Evolutionary conservation across 2,113 vertebrate genomes (phyloP), one percentile per base, ranked within the genome.

Genomic region (Gallinago media): DNA sequence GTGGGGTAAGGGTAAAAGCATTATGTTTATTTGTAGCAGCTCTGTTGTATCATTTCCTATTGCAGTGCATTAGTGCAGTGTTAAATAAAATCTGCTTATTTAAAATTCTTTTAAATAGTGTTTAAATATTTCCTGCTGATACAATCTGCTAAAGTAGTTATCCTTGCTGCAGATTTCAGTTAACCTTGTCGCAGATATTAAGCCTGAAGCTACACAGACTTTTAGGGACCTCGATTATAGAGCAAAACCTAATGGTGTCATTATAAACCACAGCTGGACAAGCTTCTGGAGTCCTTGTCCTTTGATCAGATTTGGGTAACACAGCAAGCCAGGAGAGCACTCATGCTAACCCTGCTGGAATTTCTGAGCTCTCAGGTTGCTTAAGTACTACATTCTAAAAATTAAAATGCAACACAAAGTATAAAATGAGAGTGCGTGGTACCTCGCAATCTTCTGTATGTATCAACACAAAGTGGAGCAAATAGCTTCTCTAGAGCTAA

Each of bases 61-160:
- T 95, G 96, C 94, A 95, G 89, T 98, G 97, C 96, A 97, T 98
- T 97, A 95, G 97, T 97, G 96, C 97, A 97, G 97, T 98, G 97
- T 98, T 98, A 97, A 98, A 98, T 97, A 97, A 98, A 98, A 98
- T 98, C 98, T 98, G 94, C 98, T 98, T 98, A 98, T 98, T 98
- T 97, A 98, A 98, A 98, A 98, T 98, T 97, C 98, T 98, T 98
- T 98, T 98, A 98, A 98, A 98, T 97, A 98, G 97, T 98, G 97
- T 98, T 98, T 98, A 98, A 97, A 97, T 97, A 98, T 98, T 98
- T 97, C 97, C 98, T 96, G 96, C 97, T 98, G 97, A 97, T 97
- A 98, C 98, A 98, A 97, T 97, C 97, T 97, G 96, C 97, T 98
- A 84, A 98, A 97, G 97, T 97, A 97, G 98, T 98, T 98, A 98